Conservation (phyloP, 2,797 vertebrate genomes). For the Micromesistius poutassou region DNA sequence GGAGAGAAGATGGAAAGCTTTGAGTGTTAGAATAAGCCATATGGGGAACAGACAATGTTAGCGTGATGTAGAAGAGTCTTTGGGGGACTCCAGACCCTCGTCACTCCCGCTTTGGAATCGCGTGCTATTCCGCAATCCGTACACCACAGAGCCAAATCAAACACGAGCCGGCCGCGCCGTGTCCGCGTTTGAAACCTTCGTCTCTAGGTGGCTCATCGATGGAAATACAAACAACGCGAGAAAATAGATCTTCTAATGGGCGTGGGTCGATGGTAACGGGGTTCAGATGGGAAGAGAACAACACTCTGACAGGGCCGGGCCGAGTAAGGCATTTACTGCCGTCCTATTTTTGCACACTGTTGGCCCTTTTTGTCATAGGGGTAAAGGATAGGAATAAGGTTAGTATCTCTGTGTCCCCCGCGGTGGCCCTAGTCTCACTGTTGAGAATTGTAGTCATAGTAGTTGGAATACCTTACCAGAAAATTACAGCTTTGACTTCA, state of each 20-base stretch:
- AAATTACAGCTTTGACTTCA: background rate
- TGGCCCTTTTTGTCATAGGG: background rate
- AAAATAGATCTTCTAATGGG: constrained; percentile 51
- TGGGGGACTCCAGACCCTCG: background rate
- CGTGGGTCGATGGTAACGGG: constrained; percentile 65
- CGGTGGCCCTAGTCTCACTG: background rate
- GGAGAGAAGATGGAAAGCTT: background rate
- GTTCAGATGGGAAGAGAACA: constrained; percentile 58
- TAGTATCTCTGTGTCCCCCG: background rate
- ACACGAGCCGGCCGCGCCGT: background rate
- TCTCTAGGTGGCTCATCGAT: constrained; percentile 35
- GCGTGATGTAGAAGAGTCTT: background rate
- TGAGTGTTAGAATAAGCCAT: background rate
- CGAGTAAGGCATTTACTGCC: constrained; percentile 57
- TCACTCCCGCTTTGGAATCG: background rate
- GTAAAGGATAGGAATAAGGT: background rate
- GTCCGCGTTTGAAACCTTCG: background rate
- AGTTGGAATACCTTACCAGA: background rate
- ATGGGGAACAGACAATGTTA: background rate
- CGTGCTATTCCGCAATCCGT: background rate
- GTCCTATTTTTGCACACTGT: constrained; percentile 31
- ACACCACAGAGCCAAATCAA: background rate
- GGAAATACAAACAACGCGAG: constrained; percentile 18
- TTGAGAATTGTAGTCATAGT: background rate
- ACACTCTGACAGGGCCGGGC: constrained; percentile 53